A percentile compares a stretch with the other conserved stretches of the same genome.
These are phyloP conservation scores for Plestiodon gilberti DNA, from an alignment of 2,113 vertebrate genomes.

Conservation along the genomic window DNA sequence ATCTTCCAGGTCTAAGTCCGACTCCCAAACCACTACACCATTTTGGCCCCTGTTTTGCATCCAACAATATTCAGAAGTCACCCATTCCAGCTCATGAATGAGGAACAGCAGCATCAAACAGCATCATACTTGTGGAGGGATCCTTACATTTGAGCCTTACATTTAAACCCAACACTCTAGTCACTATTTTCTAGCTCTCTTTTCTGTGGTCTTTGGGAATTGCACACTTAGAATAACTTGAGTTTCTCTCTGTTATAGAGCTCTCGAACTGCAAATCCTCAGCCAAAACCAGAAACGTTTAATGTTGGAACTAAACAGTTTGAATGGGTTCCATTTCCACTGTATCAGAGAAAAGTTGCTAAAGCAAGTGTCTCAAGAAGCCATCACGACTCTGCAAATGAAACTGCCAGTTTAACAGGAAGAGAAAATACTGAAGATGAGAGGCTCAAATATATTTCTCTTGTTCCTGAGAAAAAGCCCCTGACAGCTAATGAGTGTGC, in stretches of 20 bases:
- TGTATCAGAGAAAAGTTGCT: constrained; percentile 1
- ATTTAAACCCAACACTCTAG: neutral
- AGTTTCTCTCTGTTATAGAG: constrained; percentile 32
- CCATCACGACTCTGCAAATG: neutral
- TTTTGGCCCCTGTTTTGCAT: neutral
- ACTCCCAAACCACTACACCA: too few relatives aligned
- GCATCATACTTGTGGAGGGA: neutral
- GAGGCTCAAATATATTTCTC: neutral
- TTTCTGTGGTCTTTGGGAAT: neutral
- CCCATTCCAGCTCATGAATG: too few relatives aligned
- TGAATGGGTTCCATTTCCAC: constrained; percentile 54
- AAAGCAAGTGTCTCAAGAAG: neutral
- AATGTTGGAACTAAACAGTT: constrained; percentile 46
- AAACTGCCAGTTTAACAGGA: rapidly evolving
- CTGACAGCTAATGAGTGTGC: neutral
- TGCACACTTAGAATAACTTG: neutral
- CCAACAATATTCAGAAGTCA: neutral
- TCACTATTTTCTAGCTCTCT: too few relatives aligned
- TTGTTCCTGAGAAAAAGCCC: constrained; percentile 4
- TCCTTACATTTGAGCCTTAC: too few relatives aligned
- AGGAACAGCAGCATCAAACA: too few relatives aligned
- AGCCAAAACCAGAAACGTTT: constrained; percentile 48
- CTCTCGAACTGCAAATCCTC: constrained; percentile 5
- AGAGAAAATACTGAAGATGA: neutral
- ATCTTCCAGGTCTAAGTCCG: too few relatives aligned